Conservation (phyloP, 1,140 invertebrate genomes). For the fruit fly (Drosophila melanogaster) region Release_6_plus_ISO1_MT NC_004354.4:4225501-4226000, state of each 20-base stretch:
- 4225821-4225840: conserved; percentile 41
- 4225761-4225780: conserved; percentile 63
- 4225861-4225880: neutral
- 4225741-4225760: conserved; percentile 9
- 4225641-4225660: conserved; percentile 83
- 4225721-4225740: neutral
- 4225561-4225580: conserved; percentile 8
- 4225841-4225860: conserved; percentile 63
- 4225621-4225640: conserved; percentile 81
- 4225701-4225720: conserved; percentile 9
- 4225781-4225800: conserved; percentile 75
- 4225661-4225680: conserved; percentile 62
- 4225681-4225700: conserved; percentile 5
- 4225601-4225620: conserved; percentile 48
- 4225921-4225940: conserved; percentile 3
- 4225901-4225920: conserved; percentile 18
- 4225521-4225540: conserved; percentile 76
- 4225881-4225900: conserved; percentile 20
- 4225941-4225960: neutral
- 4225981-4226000: neutral
- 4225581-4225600: conserved; percentile 2
- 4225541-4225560: conserved; percentile 37
- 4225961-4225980: conserved; percentile 15
- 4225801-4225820: conserved; percentile 66
- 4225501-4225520: conserved; percentile 84